Conservation (phyloP, 2,797 vertebrate genomes). For the Pseudotriccus pelzelni region DNA sequence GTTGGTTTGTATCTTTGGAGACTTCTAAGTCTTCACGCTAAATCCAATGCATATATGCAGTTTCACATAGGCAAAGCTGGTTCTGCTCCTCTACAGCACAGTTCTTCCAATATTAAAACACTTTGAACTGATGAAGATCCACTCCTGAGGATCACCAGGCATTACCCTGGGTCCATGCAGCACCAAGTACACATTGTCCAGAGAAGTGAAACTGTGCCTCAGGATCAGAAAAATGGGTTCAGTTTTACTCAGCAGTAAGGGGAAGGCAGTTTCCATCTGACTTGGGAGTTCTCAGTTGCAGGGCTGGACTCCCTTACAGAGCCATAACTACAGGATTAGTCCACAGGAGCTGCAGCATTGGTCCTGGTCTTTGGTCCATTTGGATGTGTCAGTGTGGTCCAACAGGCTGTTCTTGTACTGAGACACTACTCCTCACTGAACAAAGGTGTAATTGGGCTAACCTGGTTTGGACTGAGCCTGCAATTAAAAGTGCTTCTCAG, state of each 20-base stretch:
- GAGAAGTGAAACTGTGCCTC: not conserved
- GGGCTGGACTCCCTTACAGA: not conserved
- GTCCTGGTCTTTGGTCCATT: rapidly evolving
- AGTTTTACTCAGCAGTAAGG: not conserved
- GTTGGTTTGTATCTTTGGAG: not conserved
- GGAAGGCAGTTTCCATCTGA: not conserved
- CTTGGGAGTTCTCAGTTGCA: not conserved
- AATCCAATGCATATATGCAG: not conserved
- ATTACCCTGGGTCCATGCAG: not conserved
- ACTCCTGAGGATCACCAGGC: not conserved
- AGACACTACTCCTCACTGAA: not conserved
- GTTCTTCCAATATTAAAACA: not conserved
- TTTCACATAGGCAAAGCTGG: not conserved
- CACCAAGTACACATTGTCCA: not conserved
- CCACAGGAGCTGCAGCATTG: not conserved
- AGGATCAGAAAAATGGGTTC: not conserved
- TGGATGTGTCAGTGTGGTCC: too few species aligned
- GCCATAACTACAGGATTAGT: not conserved
- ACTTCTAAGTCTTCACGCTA: not conserved
- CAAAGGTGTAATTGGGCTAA: not conserved
- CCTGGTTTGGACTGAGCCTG: not conserved
- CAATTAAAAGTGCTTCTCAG: rapidly evolving
- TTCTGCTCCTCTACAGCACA: not conserved
- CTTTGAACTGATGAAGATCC: not conserved
- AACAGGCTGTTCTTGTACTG: not conserved